Conservation (phyloP, 1,140 invertebrate genomes). For the Cepaea nemoralis region DNA sequence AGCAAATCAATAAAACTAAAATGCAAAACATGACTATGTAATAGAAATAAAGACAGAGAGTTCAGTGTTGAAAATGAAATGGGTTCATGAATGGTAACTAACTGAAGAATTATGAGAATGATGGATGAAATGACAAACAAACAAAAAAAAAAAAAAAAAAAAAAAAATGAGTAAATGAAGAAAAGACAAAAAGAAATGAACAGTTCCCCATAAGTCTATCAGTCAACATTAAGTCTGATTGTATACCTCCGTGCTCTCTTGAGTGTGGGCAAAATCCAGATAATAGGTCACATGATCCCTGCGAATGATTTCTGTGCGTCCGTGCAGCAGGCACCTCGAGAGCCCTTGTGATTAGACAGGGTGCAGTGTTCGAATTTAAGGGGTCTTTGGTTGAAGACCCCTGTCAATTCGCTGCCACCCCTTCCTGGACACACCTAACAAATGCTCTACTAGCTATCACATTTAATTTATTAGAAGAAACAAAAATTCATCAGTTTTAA, state of each 20-base stretch:
- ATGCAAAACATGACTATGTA: too few species aligned
- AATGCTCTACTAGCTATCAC: neutral
- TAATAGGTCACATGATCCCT: constrained; percentile 15
- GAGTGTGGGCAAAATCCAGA: constrained; percentile 17
- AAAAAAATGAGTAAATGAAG: neutral
- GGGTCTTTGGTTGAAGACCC: constrained; percentile 5
- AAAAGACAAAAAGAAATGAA: too few species aligned
- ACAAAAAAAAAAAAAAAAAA: neutral
- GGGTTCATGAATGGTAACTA: neutral
- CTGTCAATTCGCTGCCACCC: constrained; percentile 8
- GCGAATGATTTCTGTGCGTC: constrained; percentile 16
- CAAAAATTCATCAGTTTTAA: neutral
- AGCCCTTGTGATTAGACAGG: constrained; percentile 17
- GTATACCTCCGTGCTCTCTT: constrained; percentile 17
- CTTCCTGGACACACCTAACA: neutral
- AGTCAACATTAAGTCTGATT: constrained; percentile 18
- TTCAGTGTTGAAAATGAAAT: too few species aligned
- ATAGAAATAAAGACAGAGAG: too few species aligned
- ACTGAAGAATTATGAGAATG: neutral
- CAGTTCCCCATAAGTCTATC: neutral
- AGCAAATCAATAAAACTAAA: too few species aligned
- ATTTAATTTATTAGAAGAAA: neutral
- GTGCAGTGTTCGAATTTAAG: constrained; percentile 20
- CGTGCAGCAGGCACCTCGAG: constrained; percentile 10
- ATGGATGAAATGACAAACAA: neutral